phyloP scores from a whole-genome alignment of 2,797 vertebrate genomes.

The Thalassophryne amazonica region DNA sequence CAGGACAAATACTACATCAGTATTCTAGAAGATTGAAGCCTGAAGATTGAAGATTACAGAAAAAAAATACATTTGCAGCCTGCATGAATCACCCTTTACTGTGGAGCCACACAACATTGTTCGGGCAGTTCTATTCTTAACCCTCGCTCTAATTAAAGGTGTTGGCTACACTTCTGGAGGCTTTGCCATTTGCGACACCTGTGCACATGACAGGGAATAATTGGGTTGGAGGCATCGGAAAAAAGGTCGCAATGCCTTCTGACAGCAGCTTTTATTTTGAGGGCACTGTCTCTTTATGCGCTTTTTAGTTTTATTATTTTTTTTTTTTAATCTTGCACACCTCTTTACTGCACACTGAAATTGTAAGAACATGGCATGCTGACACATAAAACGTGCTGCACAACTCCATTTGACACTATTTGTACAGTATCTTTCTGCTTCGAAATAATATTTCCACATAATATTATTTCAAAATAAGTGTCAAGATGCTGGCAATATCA shows the following conservation, averaged over 20 bases:
- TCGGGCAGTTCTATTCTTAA: conserved; percentile 56
- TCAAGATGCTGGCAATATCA: conserved; percentile 11
- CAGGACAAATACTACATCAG: too few species aligned
- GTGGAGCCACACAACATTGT: conserved; percentile 43
- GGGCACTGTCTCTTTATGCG: conserved; percentile 38
- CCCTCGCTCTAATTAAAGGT: conserved; percentile 70
- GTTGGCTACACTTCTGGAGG: conserved; percentile 58
- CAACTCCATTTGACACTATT: conserved; percentile 41
- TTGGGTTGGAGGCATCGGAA: conserved; percentile 56
- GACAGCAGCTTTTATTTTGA: conserved; percentile 69
- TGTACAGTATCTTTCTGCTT: conserved; percentile 7
- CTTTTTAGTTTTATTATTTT: neutral
- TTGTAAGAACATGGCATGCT: conserved; percentile 52
- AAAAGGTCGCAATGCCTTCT: conserved; percentile 53
- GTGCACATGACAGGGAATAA: conserved; percentile 60
- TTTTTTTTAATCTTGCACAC: conserved; percentile 19
- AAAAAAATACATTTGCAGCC: neutral
- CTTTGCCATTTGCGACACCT: conserved; percentile 58
- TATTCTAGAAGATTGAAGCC: too few species aligned
- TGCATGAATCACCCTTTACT: conserved; percentile 26
- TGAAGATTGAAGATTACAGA: too few species aligned
- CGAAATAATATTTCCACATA: conserved; percentile 61
- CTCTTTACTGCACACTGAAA: conserved; percentile 50
- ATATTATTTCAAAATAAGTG: conserved; percentile 59
- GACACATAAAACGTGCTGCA: conserved; percentile 51